phyloP scores from a whole-genome alignment of 2,113 vertebrate genomes.

The Acrocephalus kingi region DNA sequence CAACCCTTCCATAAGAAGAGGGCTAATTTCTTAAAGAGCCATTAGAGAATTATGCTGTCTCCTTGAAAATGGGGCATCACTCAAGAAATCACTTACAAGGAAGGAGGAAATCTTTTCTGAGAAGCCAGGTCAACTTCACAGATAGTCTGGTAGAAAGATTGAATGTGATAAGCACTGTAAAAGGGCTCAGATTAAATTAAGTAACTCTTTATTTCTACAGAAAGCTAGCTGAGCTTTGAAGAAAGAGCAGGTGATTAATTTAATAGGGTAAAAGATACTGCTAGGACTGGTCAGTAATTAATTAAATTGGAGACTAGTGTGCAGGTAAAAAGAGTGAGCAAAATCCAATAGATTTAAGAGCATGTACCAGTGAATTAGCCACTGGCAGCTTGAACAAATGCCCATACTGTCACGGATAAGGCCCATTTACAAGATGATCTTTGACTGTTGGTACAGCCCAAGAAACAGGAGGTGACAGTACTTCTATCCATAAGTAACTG shows the following conservation, averaged over 20 bases:
- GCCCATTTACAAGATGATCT: neutral
- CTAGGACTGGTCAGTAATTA: conserved; percentile 54
- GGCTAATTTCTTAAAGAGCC: conserved; percentile 7
- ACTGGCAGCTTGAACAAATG: neutral
- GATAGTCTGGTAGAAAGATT: neutral
- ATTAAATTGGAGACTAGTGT: conserved; percentile 36
- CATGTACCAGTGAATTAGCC: neutral
- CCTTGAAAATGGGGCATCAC: neutral
- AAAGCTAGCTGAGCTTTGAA: conserved; percentile 34
- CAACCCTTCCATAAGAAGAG: neutral
- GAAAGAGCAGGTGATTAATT: conserved; percentile 19
- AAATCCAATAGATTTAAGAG: conserved; percentile 39
- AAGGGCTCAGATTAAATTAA: conserved; percentile 49
- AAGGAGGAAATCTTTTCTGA: conserved; percentile 15
- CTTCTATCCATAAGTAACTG: neutral
- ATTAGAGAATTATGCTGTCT: conserved; percentile 14
- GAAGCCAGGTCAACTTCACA: conserved; percentile 8
- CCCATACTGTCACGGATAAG: neutral
- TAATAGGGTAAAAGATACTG: conserved; percentile 34
- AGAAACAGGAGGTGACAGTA: neutral
- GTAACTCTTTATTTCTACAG: neutral
- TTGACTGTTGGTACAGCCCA: neutral
- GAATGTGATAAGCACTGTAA: conserved; percentile 2
- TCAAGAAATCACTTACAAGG: conserved; percentile 24
- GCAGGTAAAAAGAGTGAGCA: conserved; percentile 18